These are phyloP conservation scores for Gymnocephalus cernua DNA, from an alignment of 2,113 vertebrate genomes.

Conservation along the genomic window DNA sequence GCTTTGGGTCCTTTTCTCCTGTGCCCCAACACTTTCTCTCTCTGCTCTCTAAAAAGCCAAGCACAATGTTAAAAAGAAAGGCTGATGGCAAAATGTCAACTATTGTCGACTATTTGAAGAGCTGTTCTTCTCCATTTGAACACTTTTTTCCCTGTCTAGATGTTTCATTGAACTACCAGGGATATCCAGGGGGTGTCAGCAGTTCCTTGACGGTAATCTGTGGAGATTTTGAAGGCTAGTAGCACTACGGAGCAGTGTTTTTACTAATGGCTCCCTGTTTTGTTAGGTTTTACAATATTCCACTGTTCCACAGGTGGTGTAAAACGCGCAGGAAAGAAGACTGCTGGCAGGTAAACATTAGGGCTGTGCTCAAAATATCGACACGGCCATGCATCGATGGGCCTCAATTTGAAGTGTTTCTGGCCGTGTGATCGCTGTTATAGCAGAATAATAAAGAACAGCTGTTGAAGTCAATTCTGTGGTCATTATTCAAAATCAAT, in stretches of 20 bases:
- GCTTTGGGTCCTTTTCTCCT: constrained; percentile 93
- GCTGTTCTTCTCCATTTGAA: neutral
- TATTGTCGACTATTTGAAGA: neutral
- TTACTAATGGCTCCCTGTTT: neutral
- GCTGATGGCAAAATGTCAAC: neutral
- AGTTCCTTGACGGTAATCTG: too few relatives aligned
- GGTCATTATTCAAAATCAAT: too few relatives aligned
- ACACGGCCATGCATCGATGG: too few relatives aligned
- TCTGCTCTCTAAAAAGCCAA: constrained; percentile 88
- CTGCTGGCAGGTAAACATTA: neutral
- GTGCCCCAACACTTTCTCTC: constrained; percentile 90
- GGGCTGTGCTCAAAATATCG: too few relatives aligned
- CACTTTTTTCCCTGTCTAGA: neutral
- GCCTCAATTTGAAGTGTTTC: too few relatives aligned
- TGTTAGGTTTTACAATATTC: neutral
- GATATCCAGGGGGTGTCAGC: too few relatives aligned
- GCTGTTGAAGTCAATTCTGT: too few relatives aligned
- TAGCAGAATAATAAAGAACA: too few relatives aligned
- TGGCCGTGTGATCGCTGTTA: too few relatives aligned
- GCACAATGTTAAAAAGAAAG: neutral
- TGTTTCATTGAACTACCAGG: neutral
- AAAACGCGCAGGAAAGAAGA: neutral
- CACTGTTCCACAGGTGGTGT: neutral
- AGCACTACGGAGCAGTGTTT: neutral
- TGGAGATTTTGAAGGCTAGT: neutral